Evolutionary conservation across 1,140 invertebrate genomes (phyloP), one percentile per base, ranked within the genome.

Genomic region (Muscidifurax raptorellus): DNA sequence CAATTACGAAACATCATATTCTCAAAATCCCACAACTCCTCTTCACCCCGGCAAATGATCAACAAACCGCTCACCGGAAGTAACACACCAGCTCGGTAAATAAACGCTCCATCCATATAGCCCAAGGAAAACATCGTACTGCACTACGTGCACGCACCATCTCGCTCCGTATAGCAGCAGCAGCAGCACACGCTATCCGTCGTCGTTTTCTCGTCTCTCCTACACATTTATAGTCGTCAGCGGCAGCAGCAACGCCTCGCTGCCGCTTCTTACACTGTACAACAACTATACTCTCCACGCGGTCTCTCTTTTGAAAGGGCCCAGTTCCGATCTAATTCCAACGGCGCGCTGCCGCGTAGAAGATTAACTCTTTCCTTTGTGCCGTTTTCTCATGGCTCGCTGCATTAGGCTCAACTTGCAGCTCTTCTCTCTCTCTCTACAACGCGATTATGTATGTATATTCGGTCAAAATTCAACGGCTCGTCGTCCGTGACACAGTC

Each of bases 301-400:
- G n/a, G 25, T 66, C 64, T 47, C 6, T 32, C 40, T 44, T 66
- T 79, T 44, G 47, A 79, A 84, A 74, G 82, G 67, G 44, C 76
- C 30, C 15, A 64, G 82, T 84, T 79, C 67, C 76, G 75, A 84
- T 84, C 47, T 84, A 79, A 84, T 84, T 79, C 67, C 76, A 84
- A 15, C 74, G 71, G 81, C 74, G 18, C 36, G 36, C 9, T 27
- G 28, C 18, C 27, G 75, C 15, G 47, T 1, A 3, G 2, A 64
- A 79, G 76, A 84, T 79, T 79, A 79, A 78, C 67, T 84, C 76
- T 74, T 64, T 84, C 66, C 77, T 67, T 79, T 44, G 25, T 40
- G 44, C 7, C 74, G 12, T 75, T 82, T 64, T 82, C 82, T 77
- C 44, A 25, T 77, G 22, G 10, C 22, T 30, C 44, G 18, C 52